phyloP scores from a whole-genome alignment of 2,113 vertebrate species.

The Sylvietta virens region DNA sequence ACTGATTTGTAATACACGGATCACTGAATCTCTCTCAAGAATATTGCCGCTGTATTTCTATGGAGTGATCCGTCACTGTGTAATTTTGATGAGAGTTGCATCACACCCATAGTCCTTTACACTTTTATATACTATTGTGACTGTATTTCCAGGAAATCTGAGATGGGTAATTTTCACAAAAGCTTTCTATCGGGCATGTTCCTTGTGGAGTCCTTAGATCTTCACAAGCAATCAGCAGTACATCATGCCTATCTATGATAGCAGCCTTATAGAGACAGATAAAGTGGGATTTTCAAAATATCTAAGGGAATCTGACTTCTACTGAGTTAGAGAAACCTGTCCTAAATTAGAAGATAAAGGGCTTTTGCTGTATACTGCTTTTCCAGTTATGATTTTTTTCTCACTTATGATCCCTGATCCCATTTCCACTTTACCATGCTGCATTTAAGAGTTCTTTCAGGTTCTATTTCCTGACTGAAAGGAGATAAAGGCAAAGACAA shows the following conservation, averaged over 20 bases:
- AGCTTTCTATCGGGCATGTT: not conserved
- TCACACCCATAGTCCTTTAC: not conserved
- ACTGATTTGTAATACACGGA: not conserved
- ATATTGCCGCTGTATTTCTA: not conserved
- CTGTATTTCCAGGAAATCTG: not conserved
- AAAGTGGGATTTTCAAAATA: not conserved
- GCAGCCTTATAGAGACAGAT: not conserved
- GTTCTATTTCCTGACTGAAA: not conserved
- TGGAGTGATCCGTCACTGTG: not conserved
- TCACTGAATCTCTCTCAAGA: not conserved
- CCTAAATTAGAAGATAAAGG: not conserved
- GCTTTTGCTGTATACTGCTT: not conserved
- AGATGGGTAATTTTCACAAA: not conserved
- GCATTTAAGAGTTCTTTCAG: not conserved
- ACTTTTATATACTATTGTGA: not conserved
- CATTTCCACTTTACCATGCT: not conserved
- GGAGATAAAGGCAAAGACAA: not conserved
- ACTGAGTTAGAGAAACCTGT: not conserved
- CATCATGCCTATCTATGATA: not conserved
- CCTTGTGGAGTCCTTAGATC: not conserved
- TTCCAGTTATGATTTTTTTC: not conserved
- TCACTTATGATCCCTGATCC: not conserved
- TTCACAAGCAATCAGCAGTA: not conserved
- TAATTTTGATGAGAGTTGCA: not conserved
- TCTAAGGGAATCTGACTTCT: not conserved